Percentiles rank a stretch among this genome's conserved stretches.
These are phyloP conservation scores for Cuniculus paca DNA, from an alignment of 2,797 vertebrate species.

Conservation along the genomic window DNA sequence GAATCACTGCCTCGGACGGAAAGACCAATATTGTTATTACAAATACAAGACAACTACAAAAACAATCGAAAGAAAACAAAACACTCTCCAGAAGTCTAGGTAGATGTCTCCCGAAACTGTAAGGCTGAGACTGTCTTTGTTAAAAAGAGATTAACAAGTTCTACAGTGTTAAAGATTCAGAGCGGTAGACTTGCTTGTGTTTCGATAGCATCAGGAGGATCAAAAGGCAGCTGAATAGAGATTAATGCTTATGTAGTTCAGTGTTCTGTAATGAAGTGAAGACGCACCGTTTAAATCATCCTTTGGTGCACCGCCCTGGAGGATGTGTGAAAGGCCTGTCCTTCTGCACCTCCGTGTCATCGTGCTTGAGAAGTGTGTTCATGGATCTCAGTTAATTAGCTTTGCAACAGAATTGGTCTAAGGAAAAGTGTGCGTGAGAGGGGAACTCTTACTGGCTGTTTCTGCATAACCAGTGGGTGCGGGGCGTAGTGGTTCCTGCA, in stretches of 20 bases:
- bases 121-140: not conserved
- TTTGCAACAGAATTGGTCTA: not conserved
- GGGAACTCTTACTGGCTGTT: not conserved
- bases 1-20: not conserved
- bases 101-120: slow-evolving; percentile 10
- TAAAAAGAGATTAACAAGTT: slow-evolving; percentile 21
- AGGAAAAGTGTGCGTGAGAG: not conserved
- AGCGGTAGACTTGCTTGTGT: not conserved
- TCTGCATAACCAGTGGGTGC: not conserved
- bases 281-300: not conserved
- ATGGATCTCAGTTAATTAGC: slow-evolving; percentile 10
- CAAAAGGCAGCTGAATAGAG: slow-evolving; percentile 11
- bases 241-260: slow-evolving; percentile 14
- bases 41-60: slow-evolving; percentile 14
- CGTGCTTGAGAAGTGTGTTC: not conserved
- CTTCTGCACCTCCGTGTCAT: not conserved
- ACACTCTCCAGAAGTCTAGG: not conserved
- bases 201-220: slow-evolving; percentile 1
- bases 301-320: not conserved
- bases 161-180: slow-evolving; percentile 20
- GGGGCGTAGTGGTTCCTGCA: not conserved
- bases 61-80: slow-evolving; percentile 24
- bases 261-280: slow-evolving; percentile 20
- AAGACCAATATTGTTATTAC: not conserved
- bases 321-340: slow-evolving; percentile 4